Evolutionary conservation across 2,888 invertebrate genomes (phyloP).

Genomic region (Deilephila porcellus): DNA sequence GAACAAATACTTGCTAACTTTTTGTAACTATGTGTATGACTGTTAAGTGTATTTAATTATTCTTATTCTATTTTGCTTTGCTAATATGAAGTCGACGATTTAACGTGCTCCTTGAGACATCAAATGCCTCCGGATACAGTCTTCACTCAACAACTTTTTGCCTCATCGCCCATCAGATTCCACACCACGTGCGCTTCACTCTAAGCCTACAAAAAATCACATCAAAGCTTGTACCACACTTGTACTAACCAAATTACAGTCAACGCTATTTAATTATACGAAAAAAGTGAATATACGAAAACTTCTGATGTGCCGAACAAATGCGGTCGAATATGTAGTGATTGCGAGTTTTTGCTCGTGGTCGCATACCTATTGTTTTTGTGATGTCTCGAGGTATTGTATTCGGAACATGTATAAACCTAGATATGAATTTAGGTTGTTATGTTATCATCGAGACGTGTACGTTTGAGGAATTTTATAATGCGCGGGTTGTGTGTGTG

Average conservation of each 20-base stretch:
- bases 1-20: too few relatives aligned
- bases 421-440: constrained; percentile 1
- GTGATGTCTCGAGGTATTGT: background rate
- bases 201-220: background rate
- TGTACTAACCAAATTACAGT: background rate
- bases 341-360: background rate
- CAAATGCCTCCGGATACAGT: too few relatives aligned
- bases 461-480: too few relatives aligned
- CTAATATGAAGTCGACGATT: too few relatives aligned
- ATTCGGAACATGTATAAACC: background rate
- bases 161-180: too few relatives aligned
- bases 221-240: background rate
- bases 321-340: background rate
- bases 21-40: too few relatives aligned
- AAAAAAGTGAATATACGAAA: too few relatives aligned
- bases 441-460: background rate
- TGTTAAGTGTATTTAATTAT: too few relatives aligned
- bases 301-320: constrained; percentile 1
- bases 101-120: too few relatives aligned
- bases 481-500: background rate
- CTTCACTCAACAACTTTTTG: too few relatives aligned
- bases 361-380: background rate
- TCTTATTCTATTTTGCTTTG: too few relatives aligned
- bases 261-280: background rate
- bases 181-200: too few relatives aligned